phyloP scores from a whole-genome alignment of 2,888 invertebrate species.

The Siphlonurus alternatus region DNA sequence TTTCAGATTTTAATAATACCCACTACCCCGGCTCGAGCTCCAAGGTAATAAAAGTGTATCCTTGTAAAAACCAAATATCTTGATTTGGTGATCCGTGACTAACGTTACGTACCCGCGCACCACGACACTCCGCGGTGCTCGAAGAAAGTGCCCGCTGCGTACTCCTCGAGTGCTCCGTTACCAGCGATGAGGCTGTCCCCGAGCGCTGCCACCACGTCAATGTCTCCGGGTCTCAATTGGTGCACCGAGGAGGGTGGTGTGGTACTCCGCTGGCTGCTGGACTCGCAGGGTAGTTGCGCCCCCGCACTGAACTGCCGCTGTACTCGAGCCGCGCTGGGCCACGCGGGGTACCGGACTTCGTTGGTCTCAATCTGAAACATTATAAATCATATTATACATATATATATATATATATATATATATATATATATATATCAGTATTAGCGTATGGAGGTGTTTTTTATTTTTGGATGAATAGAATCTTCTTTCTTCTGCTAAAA shows the following conservation, averaged over 20 bases:
- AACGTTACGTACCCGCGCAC: slow-evolving; percentile 21
- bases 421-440: background rate
- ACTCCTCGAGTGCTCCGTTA: slow-evolving; percentile 15
- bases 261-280: slow-evolving; percentile 20
- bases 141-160: slow-evolving; percentile 10
- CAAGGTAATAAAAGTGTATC: too few relatives aligned
- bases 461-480: too few relatives aligned
- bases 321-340: background rate
- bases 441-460: too few relatives aligned
- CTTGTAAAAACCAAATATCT: too few relatives aligned
- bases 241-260: slow-evolving; percentile 23
- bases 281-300: slow-evolving; percentile 25
- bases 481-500: too few relatives aligned
- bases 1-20: too few relatives aligned
- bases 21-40: too few relatives aligned
- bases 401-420: background rate
- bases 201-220: slow-evolving; percentile 8
- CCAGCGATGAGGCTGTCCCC: slow-evolving; percentile 12
- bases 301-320: slow-evolving; percentile 21
- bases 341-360: background rate
- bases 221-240: slow-evolving; percentile 7
- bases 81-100: too few relatives aligned
- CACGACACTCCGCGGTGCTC: slow-evolving; percentile 20
- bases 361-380: background rate
- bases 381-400: too few relatives aligned